Conservation (phyloP, 2,888 invertebrate species). For the Prenolepis imparis region DNA sequence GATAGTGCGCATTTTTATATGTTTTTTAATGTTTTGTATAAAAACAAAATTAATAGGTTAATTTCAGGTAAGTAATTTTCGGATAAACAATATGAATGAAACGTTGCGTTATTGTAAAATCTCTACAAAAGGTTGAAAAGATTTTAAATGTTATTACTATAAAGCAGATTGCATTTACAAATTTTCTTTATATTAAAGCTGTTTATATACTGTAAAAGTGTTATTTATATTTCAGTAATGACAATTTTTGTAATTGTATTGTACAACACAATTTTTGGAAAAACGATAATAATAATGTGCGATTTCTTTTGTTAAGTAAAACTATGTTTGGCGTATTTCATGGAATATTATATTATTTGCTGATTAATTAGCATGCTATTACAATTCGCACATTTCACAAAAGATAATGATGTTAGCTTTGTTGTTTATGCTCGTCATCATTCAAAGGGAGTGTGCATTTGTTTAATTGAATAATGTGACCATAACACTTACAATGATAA, state of each 20-base stretch:
- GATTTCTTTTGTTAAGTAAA: background rate
- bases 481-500: constrained; percentile 11
- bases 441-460: constrained; percentile 25
- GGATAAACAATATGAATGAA: background rate
- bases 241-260: constrained; percentile 24
- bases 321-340: constrained; percentile 13
- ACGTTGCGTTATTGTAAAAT: background rate
- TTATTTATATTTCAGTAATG: constrained; percentile 7
- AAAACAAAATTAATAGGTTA: background rate
- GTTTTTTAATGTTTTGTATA: background rate
- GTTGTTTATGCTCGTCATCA: constrained; percentile 25
- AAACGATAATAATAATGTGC: background rate
- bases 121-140: background rate
- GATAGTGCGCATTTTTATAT: background rate
- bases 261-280: background rate
- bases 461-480: constrained; percentile 21
- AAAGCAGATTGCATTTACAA: constrained; percentile 5
- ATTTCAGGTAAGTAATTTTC: background rate
- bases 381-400: constrained; percentile 29
- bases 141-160: background rate
- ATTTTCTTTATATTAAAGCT: background rate
- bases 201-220: background rate
- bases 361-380: constrained; percentile 42
- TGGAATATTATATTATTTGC: constrained; percentile 5
- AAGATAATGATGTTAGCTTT: constrained; percentile 38